Percentiles rank a stretch among this genome's conserved stretches.
phyloP scores from a whole-genome alignment of 2,797 vertebrate species.

The Chelonia mydas region DNA sequence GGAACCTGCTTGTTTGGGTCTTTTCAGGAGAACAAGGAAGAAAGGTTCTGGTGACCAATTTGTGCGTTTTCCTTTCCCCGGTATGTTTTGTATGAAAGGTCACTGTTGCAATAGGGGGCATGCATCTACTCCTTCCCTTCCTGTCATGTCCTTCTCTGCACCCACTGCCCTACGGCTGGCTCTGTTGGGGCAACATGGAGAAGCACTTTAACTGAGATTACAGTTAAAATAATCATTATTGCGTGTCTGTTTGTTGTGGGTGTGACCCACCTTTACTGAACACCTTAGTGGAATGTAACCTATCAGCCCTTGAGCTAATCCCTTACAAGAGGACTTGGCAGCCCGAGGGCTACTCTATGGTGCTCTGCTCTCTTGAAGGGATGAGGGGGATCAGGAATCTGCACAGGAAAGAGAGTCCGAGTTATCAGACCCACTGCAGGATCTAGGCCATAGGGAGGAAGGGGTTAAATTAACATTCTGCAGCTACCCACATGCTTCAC shows the following conservation, averaged over 20 bases:
- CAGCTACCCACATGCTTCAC: not conserved
- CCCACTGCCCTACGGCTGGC: not conserved
- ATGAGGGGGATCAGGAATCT: not conserved
- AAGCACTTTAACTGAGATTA: not conserved
- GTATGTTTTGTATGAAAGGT: not conserved
- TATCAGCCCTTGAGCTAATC: not conserved
- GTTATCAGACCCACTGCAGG: not conserved
- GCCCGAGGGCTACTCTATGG: not conserved
- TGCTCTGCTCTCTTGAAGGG: not conserved
- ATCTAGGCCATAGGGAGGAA: not conserved
- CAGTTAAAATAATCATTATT: not conserved
- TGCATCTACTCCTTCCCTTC: not conserved
- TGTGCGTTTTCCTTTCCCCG: not conserved
- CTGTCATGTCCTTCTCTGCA: not conserved
- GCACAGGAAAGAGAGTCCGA: not conserved
- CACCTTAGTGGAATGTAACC: not conserved
- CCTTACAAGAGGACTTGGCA: not conserved
- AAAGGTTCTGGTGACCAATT: not conserved
- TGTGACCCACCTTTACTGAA: not conserved
- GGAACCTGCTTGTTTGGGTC: not conserved
- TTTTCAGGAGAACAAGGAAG: not conserved
- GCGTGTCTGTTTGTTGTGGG: not conserved
- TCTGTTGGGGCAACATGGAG: not conserved
- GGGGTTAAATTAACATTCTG: not conserved
- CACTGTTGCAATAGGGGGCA: not conserved